These are phyloP conservation scores for Ectobius pallidus DNA, from an alignment of 2,888 invertebrate species.

Conservation along the genomic window DNA sequence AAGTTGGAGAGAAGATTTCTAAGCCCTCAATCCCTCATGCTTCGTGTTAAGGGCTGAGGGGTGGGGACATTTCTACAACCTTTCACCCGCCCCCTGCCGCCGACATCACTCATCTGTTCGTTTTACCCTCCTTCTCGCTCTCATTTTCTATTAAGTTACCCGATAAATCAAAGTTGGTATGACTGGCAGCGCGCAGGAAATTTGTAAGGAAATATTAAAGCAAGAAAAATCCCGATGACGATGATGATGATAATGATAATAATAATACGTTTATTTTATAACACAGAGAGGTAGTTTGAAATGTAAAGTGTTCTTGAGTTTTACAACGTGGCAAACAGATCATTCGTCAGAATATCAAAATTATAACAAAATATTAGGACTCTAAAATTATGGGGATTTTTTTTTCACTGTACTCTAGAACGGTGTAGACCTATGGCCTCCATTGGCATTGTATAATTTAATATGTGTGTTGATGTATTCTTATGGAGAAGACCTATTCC, in stretches of 20 bases:
- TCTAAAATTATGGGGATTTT: too few relatives aligned
- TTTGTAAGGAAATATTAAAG: not conserved
- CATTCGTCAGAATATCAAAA: too few relatives aligned
- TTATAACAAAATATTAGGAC: too few relatives aligned
- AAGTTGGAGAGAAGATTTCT: not conserved
- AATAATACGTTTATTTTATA: not conserved
- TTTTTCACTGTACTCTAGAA: too few relatives aligned
- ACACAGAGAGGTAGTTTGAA: not conserved
- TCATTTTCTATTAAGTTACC: not conserved
- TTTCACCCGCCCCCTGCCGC: not conserved
- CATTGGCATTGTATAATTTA: too few relatives aligned
- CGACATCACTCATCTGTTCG: not conserved
- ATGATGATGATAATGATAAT: not conserved
- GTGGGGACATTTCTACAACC: not conserved
- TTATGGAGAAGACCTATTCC: too few relatives aligned
- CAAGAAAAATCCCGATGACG: not conserved
- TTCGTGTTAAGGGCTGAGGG: not conserved
- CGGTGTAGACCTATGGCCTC: too few relatives aligned
- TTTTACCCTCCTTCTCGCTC: not conserved
- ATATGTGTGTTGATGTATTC: too few relatives aligned
- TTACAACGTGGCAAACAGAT: too few relatives aligned
- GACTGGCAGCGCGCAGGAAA: not conserved
- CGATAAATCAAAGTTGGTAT: not conserved
- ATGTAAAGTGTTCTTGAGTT: too few relatives aligned
- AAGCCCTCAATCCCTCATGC: not conserved